These are phyloP conservation scores for Rousettus leschenaultii DNA, from an alignment of 2,113 vertebrate species.

Conservation along the genomic window DNA sequence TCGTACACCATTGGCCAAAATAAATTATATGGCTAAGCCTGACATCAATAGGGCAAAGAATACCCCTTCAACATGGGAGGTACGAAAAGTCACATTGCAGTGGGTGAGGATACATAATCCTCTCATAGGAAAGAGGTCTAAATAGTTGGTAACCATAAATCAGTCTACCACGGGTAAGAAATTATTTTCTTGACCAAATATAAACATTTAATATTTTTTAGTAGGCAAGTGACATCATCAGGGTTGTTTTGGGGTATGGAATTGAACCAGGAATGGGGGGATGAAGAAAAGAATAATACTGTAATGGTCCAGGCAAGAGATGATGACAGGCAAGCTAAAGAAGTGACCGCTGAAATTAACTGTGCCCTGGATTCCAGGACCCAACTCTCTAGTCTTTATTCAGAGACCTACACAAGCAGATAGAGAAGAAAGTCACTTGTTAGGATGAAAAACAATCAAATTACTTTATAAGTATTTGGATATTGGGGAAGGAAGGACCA, in stretches of 20 bases:
- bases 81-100: too few relatives aligned
- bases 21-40: neutral
- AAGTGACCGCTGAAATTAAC: neutral
- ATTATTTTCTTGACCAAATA: neutral
- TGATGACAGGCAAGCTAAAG: neutral
- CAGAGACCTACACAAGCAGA: neutral
- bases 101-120: neutral
- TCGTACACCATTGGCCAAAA: neutral
- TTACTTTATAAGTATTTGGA: neutral
- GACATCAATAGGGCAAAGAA: neutral
- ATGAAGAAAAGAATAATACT: neutral
- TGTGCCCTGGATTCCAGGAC: neutral
- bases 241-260: neutral
- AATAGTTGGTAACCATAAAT: neutral
- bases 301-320: fast-evolving
- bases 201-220: neutral
- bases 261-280: neutral
- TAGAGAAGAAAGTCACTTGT: neutral
- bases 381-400: neutral
- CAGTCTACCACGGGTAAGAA: neutral
- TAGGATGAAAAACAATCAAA: neutral
- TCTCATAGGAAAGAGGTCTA: neutral
- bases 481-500: neutral
- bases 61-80: neutral
- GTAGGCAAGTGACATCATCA: neutral